phyloP scores from a whole-genome alignment of 2,797 vertebrate genomes.

The Enteromius fasciolatus region DNA sequence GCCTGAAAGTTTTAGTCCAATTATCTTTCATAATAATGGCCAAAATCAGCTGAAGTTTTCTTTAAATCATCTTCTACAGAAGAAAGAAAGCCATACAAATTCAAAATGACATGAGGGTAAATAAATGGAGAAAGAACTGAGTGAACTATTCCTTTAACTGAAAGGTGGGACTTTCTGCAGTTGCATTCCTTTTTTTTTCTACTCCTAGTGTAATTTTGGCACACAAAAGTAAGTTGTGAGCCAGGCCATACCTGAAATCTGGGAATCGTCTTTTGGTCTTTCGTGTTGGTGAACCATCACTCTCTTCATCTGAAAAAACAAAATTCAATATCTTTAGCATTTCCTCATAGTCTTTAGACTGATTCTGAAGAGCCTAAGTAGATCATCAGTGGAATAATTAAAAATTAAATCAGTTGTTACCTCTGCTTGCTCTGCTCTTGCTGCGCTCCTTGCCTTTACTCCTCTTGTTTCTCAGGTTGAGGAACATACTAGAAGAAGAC shows the following conservation, averaged over 20 bases:
- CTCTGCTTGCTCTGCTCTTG: slow-evolving; percentile 67
- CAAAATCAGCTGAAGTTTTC: not conserved
- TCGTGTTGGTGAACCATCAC: slow-evolving; percentile 71
- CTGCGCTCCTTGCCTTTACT: slow-evolving; percentile 75
- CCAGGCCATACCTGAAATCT: slow-evolving; percentile 82
- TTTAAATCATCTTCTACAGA: not conserved
- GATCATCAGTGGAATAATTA: not conserved
- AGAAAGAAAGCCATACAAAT: not conserved
- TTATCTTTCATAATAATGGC: not conserved
- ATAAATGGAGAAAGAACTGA: not conserved
- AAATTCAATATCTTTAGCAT: slow-evolving; percentile 7
- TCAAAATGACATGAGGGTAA: not conserved
- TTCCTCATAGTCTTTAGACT: not conserved
- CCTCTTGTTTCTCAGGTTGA: slow-evolving; percentile 74
- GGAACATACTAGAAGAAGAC: slow-evolving; percentile 73
- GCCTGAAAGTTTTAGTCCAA: not conserved
- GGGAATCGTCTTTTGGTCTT: slow-evolving; percentile 88
- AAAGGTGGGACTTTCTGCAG: not conserved
- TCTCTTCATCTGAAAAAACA: slow-evolving; percentile 71
- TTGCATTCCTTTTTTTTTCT: not conserved
- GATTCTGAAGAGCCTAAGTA: not conserved
- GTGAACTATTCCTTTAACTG: not conserved
- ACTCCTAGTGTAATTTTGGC: not conserved
- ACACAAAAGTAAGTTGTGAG: not conserved
- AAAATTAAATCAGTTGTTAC: slow-evolving; percentile 63